A percentile compares a stretch with the other conserved stretches of the same genome.
Conservation (phyloP, 35 echinoderm and acorn worm species). For the Acanthaster planci region DNA sequence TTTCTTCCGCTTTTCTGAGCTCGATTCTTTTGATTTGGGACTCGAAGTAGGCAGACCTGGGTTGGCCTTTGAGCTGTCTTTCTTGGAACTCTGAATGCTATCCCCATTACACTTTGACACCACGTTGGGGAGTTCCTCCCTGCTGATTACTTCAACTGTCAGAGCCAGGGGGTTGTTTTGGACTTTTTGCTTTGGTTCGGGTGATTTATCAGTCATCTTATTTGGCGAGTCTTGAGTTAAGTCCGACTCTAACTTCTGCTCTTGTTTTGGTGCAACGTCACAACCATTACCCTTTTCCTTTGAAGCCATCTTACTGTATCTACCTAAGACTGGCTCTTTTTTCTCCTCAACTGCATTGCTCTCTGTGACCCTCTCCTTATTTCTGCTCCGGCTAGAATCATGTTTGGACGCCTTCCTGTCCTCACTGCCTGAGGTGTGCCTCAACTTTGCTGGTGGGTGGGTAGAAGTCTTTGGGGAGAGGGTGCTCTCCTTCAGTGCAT, state of each 20-base stretch:
- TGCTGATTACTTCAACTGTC: background rate
- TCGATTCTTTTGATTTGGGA: conserved; percentile 12
- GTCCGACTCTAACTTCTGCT: background rate
- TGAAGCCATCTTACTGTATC: background rate
- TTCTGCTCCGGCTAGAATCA: background rate
- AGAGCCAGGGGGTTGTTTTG: background rate
- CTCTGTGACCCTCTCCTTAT: background rate
- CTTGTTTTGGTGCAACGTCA: background rate
- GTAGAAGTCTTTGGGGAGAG: conserved; percentile 4
- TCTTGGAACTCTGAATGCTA: background rate
- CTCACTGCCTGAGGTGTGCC: conserved; percentile 14
- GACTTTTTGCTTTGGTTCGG: background rate
- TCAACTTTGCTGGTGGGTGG: background rate
- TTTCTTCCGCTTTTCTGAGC: conserved; percentile 26
- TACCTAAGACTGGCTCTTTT: background rate
- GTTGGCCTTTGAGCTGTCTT: background rate
- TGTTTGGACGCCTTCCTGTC: conserved; percentile 18
- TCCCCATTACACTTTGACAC: background rate
- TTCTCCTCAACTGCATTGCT: background rate
- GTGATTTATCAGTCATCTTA: background rate
- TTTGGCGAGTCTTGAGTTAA: background rate
- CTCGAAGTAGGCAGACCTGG: background rate
- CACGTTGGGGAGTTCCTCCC: background rate
- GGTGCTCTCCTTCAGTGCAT: background rate
- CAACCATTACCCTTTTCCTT: background rate